Conservation (phyloP, 2,797 vertebrate species). For the Eospalax fontanierii region DNA sequence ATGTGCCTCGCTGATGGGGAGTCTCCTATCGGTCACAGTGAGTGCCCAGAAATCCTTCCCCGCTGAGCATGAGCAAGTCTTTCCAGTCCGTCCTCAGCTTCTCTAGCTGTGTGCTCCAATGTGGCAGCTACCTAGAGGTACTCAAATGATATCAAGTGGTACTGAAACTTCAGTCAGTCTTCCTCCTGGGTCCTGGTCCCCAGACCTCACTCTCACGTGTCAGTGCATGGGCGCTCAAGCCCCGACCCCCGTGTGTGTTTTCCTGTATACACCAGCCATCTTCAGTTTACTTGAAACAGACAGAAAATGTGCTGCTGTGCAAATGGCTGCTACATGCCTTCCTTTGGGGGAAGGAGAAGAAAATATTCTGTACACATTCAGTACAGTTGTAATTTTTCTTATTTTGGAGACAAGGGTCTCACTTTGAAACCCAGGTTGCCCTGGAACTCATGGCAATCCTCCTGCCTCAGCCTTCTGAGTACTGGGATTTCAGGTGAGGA, state of each 20-base stretch:
- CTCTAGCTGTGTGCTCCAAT: not conserved
- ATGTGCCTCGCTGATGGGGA: too few species aligned
- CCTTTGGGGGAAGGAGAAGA: not conserved
- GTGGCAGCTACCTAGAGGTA: not conserved
- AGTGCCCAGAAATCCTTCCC: not conserved
- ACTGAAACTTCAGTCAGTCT: not conserved
- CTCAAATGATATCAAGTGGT: not conserved
- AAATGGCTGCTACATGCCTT: accelerated
- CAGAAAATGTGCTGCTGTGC: not conserved
- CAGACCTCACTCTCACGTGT: not conserved
- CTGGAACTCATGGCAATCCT: not conserved
- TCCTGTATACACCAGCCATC: not conserved
- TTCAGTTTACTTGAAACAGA: not conserved
- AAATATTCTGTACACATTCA: not conserved
- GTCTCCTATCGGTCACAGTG: not conserved
- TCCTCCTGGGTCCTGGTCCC: not conserved
- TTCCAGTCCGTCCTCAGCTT: not conserved
- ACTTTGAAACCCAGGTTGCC: not conserved
- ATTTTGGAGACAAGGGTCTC: not conserved
- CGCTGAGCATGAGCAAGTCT: not conserved
- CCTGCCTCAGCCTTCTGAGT: not conserved
- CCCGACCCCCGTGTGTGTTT: not conserved
- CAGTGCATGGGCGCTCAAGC: too few species aligned
- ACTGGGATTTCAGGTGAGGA: too few species aligned
- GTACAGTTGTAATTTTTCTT: not conserved